phyloP scores from a whole-genome alignment of 2,113 vertebrate species.

The Rhodinocichla rosea region DNA sequence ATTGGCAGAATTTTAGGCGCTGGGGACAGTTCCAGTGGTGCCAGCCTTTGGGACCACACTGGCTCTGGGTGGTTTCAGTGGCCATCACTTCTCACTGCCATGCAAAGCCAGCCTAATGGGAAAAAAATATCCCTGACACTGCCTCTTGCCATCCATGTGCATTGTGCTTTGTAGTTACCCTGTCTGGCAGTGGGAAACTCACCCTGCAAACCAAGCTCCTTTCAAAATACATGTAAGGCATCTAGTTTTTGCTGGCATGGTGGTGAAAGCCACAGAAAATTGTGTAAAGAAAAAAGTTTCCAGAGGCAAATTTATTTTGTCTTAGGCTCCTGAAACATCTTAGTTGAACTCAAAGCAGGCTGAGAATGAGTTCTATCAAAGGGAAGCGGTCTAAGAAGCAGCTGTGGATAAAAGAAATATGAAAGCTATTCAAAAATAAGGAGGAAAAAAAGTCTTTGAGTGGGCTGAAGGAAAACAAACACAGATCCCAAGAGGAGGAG shows the following conservation, averaged over 20 bases:
- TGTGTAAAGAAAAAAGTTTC: slow-evolving; percentile 51
- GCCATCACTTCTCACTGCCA: not conserved
- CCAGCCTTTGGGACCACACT: accelerated
- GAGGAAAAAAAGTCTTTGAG: not conserved
- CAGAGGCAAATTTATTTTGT: slow-evolving; percentile 38
- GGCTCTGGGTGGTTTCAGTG: not conserved
- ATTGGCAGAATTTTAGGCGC: not conserved
- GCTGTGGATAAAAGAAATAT: slow-evolving; percentile 26
- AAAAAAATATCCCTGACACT: not conserved
- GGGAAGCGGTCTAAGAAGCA: slow-evolving; percentile 17
- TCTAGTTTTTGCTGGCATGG: slow-evolving; percentile 5
- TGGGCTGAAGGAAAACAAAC: slow-evolving; percentile 34
- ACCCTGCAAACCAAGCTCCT: not conserved
- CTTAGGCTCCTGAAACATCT: not conserved
- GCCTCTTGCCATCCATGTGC: not conserved
- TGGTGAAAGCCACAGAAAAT: slow-evolving; percentile 30
- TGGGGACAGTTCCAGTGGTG: not conserved
- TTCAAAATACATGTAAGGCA: not conserved
- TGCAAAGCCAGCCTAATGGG: not conserved
- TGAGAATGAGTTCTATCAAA: not conserved
- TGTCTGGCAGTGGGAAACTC: not conserved
- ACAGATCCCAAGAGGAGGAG: not conserved
- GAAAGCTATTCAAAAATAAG: not conserved
- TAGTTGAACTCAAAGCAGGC: not conserved
- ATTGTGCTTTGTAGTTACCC: not conserved